Evolutionary conservation across 1,140 invertebrate genomes (phyloP).

Genomic region (Rhagoletis zephyria): DNA sequence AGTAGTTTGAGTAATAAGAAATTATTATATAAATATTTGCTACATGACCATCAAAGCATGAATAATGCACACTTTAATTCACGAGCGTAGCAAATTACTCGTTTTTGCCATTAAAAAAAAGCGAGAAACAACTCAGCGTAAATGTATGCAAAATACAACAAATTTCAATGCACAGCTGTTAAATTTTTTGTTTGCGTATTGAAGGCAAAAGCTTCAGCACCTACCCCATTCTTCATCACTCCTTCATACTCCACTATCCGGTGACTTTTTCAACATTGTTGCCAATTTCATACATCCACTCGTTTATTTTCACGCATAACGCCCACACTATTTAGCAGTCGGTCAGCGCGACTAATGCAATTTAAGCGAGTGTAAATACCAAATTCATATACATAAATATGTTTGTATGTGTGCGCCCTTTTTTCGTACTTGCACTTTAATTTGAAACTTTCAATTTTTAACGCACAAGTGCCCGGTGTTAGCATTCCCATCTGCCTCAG

Average conservation of each 20-base stretch:
- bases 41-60: conserved; percentile 27
- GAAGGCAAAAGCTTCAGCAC: no score
- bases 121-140: background rate
- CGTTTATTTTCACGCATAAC: background rate
- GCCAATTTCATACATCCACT: no score
- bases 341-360: conserved; percentile 17
- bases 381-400: background rate
- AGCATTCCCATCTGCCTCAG: background rate
- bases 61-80: conserved; percentile 47
- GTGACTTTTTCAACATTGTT: background rate
- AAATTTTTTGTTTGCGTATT: background rate
- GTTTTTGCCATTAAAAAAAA: background rate
- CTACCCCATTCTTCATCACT: no score
- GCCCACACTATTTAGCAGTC: conserved; percentile 20
- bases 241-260: background rate
- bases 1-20: background rate
- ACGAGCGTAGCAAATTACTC: background rate
- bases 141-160: conserved; percentile 16
- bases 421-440: conserved; percentile 25
- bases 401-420: background rate
- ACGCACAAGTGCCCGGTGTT: conserved; percentile 34
- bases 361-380: background rate
- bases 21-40: conserved; percentile 14
- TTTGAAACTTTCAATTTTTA: conserved; percentile 49
- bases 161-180: background rate